Evolutionary conservation across 2,797 vertebrate species (phyloP).

Genomic region (Anguilla marmorata): DNA sequence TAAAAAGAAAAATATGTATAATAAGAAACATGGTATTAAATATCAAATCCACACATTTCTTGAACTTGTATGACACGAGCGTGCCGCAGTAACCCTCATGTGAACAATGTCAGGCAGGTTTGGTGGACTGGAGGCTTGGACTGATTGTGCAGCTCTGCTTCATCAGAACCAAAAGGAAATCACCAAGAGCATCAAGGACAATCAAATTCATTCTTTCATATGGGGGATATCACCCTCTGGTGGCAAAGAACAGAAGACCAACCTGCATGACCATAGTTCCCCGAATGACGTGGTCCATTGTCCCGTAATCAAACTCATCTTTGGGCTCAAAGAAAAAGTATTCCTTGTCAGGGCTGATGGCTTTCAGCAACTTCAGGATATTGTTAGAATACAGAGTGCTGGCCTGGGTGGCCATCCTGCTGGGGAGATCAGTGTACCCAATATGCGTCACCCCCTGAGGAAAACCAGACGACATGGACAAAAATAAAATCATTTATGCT

Average conservation of each 20-base stretch:
- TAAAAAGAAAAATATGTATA: conserved; percentile 55
- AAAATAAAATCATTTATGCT: not conserved
- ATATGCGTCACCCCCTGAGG: conserved; percentile 81
- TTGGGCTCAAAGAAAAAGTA: conserved; percentile 79
- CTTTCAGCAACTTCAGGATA: conserved; percentile 85
- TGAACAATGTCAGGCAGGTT: conserved; percentile 13
- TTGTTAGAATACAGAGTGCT: conserved; percentile 84
- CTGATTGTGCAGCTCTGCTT: not conserved
- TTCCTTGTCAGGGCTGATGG: conserved; percentile 79
- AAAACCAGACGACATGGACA: conserved; percentile 41
- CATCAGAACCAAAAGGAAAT: conserved; percentile 15
- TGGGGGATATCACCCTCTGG: not conserved
- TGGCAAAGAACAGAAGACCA: conserved; percentile 36
- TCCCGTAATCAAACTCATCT: conserved; percentile 76
- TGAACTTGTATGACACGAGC: conserved; percentile 48
- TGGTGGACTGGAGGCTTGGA: conserved; percentile 9
- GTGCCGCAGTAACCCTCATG: conserved; percentile 39
- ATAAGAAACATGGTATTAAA: conserved; percentile 56
- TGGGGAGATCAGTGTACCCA: conserved; percentile 81
- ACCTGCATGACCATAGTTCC: conserved; percentile 77
- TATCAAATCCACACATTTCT: conserved; percentile 55
- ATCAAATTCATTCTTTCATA: conserved; percentile 28
- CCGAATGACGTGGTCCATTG: conserved; percentile 75
- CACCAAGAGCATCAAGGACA: conserved; percentile 32
- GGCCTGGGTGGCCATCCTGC: conserved; percentile 79